phyloP scores from a whole-genome alignment of 2,888 invertebrate genomes.

The Strigamia crassipes region DNA sequence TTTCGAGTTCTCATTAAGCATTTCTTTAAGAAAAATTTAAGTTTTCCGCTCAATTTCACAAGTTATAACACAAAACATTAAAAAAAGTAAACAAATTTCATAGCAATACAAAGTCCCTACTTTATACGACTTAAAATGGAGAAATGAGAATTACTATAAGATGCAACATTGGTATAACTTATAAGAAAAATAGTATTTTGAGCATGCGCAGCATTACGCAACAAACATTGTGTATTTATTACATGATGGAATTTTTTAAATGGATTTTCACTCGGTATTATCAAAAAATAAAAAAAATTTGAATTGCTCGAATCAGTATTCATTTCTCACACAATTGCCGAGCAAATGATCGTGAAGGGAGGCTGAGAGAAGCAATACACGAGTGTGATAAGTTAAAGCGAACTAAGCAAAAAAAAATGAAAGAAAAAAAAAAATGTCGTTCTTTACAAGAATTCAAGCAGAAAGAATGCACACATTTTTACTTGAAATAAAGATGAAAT shows the following conservation, averaged over 20 bases:
- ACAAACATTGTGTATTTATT: conserved; percentile 36
- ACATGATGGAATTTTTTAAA: conserved; percentile 19
- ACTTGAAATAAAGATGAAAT: conserved; percentile 22
- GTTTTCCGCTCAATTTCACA: not conserved
- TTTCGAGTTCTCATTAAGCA: not conserved
- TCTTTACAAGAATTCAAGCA: conserved; percentile 36
- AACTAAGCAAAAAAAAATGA: conserved; percentile 28
- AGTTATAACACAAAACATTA: not conserved
- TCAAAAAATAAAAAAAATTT: conserved; percentile 12
- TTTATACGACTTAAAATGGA: not conserved
- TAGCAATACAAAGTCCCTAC: not conserved
- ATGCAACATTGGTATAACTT: not conserved
- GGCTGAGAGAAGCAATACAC: conserved; percentile 42
- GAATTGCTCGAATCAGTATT: conserved; percentile 40
- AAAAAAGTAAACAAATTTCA: not conserved
- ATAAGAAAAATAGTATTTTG: not conserved
- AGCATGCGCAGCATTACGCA: not conserved
- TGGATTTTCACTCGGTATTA: conserved; percentile 31
- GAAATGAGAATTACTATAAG: not conserved
- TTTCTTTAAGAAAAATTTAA: not conserved
- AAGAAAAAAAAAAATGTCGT: conserved; percentile 21
- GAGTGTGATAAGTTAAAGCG: conserved; percentile 40
- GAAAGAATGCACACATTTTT: conserved; percentile 25
- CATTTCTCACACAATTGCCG: conserved; percentile 42
- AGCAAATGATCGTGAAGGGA: conserved; percentile 42